Evolutionary conservation across 1,140 invertebrate species (phyloP), one percentile per base, ranked within the genome.

Genomic region (Leucophenga varia): DNA sequence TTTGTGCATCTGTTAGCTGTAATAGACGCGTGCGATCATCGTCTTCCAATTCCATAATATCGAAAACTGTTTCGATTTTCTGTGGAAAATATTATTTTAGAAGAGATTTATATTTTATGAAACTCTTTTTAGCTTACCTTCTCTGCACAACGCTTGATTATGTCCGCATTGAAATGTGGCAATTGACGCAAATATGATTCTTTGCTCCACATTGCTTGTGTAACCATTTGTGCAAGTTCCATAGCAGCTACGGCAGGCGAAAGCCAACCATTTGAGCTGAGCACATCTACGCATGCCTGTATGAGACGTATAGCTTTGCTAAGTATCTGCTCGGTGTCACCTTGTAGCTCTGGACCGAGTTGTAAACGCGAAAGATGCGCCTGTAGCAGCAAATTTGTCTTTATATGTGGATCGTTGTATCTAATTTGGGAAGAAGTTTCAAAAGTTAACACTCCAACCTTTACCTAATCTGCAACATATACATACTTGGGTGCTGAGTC

Each of bases 211-310:
- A 99, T 97, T 2, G 95, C 96, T 79, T 99, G 97, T 0, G 97
- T 98, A 0, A 97, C 90, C 96, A 99, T 99, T 77, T 99, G 97
- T 0, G 97, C 95, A 47, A 99, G 78, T 78, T 99, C 97, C 97
- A 99, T 99, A 59, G 97, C 95, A 37, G 96, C 93, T 17, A 99
- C 90, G 7, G 96, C 97, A 0, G 97, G 97, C 1, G 91, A 89
- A 12, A 99, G 78, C 97, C 97, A 99, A 20, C 97, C 96, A 67
- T 97, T 98, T 14, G 93, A 97, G 68, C 92, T 95, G 1, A 99
- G 79, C 17, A 99, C 97, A 80, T 99, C 97, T 12, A 99, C 97
- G 77, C 96, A 99, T 8, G 97, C 97, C 77, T 98, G 95, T 61
- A 99, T 97, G 31, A 99, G 77, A 3, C 96, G 78, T 14, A 92